Evolutionary conservation across 2,797 vertebrate species (phyloP).

Genomic region (Chelmon rostratus): DNA sequence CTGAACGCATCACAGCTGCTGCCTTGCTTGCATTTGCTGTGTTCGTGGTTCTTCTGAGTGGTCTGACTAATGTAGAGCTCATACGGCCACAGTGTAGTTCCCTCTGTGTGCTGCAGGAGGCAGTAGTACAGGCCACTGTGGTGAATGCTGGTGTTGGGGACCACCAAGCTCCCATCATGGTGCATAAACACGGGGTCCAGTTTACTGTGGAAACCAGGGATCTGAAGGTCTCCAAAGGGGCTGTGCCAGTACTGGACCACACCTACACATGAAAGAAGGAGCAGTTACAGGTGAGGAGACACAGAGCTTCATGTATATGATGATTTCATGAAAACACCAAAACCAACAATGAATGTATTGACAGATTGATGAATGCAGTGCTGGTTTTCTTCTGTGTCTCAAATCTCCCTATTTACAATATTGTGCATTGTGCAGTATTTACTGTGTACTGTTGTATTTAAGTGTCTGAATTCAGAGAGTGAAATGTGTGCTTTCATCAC

Average conservation of each 20-base stretch:
- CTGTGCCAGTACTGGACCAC: conserved; percentile 81
- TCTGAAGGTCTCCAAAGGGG: conserved; percentile 78
- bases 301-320: neutral
- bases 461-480: too few relatives aligned
- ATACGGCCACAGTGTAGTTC: conserved; percentile 68
- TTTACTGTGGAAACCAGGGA: conserved; percentile 15
- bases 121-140: conserved; percentile 85
- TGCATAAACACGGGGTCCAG: conserved; percentile 60
- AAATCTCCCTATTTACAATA: too few relatives aligned
- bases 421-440: too few relatives aligned
- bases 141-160: conserved; percentile 59
- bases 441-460: too few relatives aligned
- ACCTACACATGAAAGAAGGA: conserved; percentile 56
- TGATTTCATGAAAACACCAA: neutral
- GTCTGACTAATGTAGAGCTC: conserved; percentile 20
- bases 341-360: neutral
- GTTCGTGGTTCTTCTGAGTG: neutral
- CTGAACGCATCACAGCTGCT: conserved; percentile 1
- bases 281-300: neutral
- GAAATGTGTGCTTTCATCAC: too few relatives aligned
- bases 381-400: too few relatives aligned
- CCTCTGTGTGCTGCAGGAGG: conserved; percentile 57
- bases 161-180: conserved; percentile 72
- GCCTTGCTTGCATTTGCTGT: rapidly evolving
- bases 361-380: too few relatives aligned